phyloP scores from a whole-genome alignment of 2,113 vertebrate genomes.

The Abramis brama region DNA sequence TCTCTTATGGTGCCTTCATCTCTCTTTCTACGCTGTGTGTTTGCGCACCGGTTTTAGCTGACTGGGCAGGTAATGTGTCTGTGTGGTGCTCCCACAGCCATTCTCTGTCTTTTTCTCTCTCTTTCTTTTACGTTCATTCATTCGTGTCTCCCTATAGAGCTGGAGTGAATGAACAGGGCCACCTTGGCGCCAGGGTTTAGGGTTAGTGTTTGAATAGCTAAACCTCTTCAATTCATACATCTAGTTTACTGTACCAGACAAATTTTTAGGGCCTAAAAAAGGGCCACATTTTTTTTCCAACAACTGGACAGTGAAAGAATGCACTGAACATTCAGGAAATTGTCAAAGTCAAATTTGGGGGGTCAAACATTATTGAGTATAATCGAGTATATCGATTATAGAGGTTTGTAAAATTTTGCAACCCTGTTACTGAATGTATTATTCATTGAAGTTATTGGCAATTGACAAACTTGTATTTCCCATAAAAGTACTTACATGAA shows the following conservation, averaged over 20 bases:
- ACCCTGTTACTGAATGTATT: not conserved
- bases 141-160: not conserved
- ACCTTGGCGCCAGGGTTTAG: not conserved
- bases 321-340: not conserved
- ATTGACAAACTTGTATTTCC: not conserved
- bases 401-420: not conserved
- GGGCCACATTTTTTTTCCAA: not conserved
- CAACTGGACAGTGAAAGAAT: not conserved
- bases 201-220: not conserved
- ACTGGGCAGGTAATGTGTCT: constrained; percentile 39
- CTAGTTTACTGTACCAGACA: not conserved
- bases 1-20: constrained; percentile 24
- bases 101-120: constrained; percentile 8
- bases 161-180: not conserved
- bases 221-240: not conserved
- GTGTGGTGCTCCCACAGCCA: not conserved
- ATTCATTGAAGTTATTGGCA: not conserved
- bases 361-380: not conserved
- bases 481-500: not conserved
- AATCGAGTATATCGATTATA: too few relatives aligned
- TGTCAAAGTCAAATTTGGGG: not conserved
- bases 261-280: not conserved
- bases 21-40: constrained; percentile 6
- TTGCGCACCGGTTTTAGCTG: constrained; percentile 27
- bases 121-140: constrained; percentile 8